Percentiles rank a stretch among this genome's conserved stretches.
phyloP scores from a whole-genome alignment of 2,888 invertebrate genomes.

The Junonia oenone region DNA sequence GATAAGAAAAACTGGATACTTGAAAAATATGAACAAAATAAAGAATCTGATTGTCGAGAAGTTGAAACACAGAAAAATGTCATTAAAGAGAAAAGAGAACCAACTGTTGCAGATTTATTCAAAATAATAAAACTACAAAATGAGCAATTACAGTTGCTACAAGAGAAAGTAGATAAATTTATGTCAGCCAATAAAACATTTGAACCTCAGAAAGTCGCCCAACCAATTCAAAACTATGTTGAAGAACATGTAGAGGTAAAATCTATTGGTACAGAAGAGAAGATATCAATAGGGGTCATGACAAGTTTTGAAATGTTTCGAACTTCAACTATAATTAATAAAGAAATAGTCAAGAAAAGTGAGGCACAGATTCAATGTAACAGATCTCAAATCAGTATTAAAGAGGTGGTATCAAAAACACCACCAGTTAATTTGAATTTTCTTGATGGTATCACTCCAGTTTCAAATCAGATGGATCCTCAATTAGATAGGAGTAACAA shows the following conservation, averaged over 20 bases:
- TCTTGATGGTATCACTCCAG: conserved; percentile 62
- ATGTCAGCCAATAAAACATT: conserved; percentile 43
- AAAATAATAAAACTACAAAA: conserved; percentile 84
- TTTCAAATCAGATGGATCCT: conserved; percentile 30
- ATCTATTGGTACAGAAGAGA: conserved; percentile 58
- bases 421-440: conserved; percentile 58
- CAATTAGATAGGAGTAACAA: conserved; percentile 15
- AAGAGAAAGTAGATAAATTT: conserved; percentile 82
- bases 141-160: conserved; percentile 82
- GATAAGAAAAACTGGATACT: conserved; percentile 61
- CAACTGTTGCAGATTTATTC: conserved; percentile 80
- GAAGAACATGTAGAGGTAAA: conserved; percentile 52
- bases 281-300: conserved; percentile 85
- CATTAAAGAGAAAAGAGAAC: conserved; percentile 65
- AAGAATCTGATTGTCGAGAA: conserved; percentile 42
- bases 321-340: conserved; percentile 68
- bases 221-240: conserved; percentile 42
- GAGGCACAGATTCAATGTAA: conserved; percentile 67
- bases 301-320: conserved; percentile 84
- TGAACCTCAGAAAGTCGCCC: conserved; percentile 37
- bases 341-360: conserved; percentile 56
- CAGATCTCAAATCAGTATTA: conserved; percentile 64
- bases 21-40: conserved; percentile 55
- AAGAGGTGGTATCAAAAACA: conserved; percentile 52
- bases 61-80: conserved; percentile 51